Conservation (phyloP, 2,113 vertebrate genomes). For the Bufo gargarizans region DNA sequence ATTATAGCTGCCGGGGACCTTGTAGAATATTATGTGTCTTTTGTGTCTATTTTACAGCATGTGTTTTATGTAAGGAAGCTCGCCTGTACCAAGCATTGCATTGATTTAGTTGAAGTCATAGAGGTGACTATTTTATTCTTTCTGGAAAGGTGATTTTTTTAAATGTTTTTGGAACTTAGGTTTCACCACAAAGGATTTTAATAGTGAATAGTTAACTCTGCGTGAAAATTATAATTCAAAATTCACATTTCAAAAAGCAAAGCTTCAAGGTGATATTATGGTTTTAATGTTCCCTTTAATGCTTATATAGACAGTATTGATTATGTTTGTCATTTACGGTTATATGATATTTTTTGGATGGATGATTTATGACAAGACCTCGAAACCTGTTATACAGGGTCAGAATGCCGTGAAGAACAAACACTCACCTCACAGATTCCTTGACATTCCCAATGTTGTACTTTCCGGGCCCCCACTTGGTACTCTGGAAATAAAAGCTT, state of each 20-base stretch:
- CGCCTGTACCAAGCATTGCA: conserved; percentile 71
- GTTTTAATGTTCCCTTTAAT: neutral
- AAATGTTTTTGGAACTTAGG: neutral
- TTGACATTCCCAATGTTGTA: too few relatives aligned
- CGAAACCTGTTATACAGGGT: too few relatives aligned
- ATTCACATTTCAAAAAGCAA: neutral
- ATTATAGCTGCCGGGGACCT: conserved; percentile 86
- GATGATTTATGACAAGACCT: neutral
- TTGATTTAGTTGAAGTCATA: conserved; percentile 75
- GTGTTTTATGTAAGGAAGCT: conserved; percentile 80
- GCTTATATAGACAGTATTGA: neutral
- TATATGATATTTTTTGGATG: neutral
- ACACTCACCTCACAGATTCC: too few relatives aligned
- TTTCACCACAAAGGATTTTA: neutral
- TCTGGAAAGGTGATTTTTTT: conserved; percentile 57
- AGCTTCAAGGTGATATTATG: neutral
- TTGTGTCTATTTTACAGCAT: conserved; percentile 81
- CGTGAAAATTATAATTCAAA: neutral
- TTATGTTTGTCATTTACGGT: neutral
- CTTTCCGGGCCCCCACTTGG: too few relatives aligned
- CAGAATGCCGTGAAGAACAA: too few relatives aligned
- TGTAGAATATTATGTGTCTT: conserved; percentile 78
- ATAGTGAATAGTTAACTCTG: neutral
- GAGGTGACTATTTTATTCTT: conserved; percentile 66
- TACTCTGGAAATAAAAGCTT: too few relatives aligned